Base-by-base conservation (phyloP, 1,140 invertebrate species). In the Pantala flavescens region DNA sequence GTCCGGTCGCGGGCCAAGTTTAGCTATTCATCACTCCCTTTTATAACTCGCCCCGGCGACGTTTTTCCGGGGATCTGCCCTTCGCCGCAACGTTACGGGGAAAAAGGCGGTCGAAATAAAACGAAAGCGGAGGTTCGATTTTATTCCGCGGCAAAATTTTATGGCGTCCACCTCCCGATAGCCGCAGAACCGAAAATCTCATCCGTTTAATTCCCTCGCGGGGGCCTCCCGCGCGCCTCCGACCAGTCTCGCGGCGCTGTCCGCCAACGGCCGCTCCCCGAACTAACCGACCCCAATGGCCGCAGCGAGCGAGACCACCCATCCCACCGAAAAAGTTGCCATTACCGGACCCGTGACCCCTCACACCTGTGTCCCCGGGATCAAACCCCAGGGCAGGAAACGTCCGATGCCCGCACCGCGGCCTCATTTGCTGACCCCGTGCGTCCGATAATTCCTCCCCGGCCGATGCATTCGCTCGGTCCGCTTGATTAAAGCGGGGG, bases 401-500 rank as follows among this genome's bases (percentile, higher is more conserved):
- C 28, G 28, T 36, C 49, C 49, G 49, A 19, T 12, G 49, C 49
- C 49, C 28, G 28, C 28, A 36, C 28, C 28, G 28, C 28, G 49
- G 5, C 49, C 49, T 63, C 49, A 63, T 63, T 63, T 63, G 49
- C 49, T 63, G 49, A 63, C 49, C 49, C n/a, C 49, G 49, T 63
- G 49, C 49, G 49, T 63, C 49, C 49, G 49, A 63, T 63, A 63
- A 63, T 63, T 63, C 49, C 49, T 16, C 49, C 12, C 49, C n/a
- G 14, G 49, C 49, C 49, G 49, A 63, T 63, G 49, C 49, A 63
- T 63, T 63, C n/a, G n/a, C n/a, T 63, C 49, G 49, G 49, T 21
- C 49, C 49, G 49, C 49, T 16, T 63, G 49, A 63, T 63, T 63
- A 63, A 63, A 63, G 49, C 49, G 49, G 49, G 49, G n/a, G 49